Conservation (phyloP, 2,888 invertebrate species). For the Hermaeophaga mercurialis region DNA sequence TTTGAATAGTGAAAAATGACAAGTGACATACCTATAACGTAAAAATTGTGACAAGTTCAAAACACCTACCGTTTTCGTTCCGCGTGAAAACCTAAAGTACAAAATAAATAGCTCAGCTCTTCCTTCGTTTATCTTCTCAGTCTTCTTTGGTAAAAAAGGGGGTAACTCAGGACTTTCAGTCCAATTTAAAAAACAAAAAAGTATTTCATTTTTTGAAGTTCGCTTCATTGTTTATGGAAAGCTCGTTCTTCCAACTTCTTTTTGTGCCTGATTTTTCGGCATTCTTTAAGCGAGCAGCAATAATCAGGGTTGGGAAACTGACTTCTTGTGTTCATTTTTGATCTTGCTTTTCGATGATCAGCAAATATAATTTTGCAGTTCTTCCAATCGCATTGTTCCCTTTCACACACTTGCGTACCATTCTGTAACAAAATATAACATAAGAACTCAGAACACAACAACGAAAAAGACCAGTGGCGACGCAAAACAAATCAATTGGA, state of each 20-base stretch:
- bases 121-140: constrained; percentile 50
- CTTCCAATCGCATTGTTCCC: constrained; percentile 78
- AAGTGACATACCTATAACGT: neutral
- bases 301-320: constrained; percentile 56
- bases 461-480: too few relatives aligned
- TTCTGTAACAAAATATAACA: constrained; percentile 67
- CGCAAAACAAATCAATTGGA: too few relatives aligned
- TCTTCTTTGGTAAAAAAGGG: constrained; percentile 65
- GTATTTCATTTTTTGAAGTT: constrained; percentile 9
- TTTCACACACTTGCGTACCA: constrained; percentile 78
- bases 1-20: neutral
- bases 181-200: constrained; percentile 30
- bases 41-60: constrained; percentile 4
- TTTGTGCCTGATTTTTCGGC: constrained; percentile 44
- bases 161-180: constrained; percentile 57
- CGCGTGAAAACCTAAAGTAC: constrained; percentile 24
- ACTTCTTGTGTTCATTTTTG: constrained; percentile 55
- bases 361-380: constrained; percentile 65
- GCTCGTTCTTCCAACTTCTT: constrained; percentile 37
- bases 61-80: neutral
- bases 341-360: constrained; percentile 44
- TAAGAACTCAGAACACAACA: too few relatives aligned
- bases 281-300: constrained; percentile 54
- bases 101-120: constrained; percentile 50
- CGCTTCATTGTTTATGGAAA: constrained; percentile 26